These are phyloP conservation scores for Echeneis naucrates DNA, from an alignment of 2,797 vertebrate genomes.

Conservation along the genomic window DNA sequence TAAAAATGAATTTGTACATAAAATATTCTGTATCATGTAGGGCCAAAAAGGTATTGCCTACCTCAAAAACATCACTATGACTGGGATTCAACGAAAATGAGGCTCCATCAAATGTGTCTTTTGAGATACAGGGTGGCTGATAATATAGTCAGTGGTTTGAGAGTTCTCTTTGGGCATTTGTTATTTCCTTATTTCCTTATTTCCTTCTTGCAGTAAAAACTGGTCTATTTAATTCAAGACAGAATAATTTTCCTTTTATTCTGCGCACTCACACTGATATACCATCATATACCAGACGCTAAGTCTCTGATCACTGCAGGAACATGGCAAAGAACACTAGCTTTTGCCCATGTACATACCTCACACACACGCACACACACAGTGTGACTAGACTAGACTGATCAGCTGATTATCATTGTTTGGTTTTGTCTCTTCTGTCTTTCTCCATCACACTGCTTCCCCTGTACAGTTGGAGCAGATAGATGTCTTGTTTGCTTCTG, in stretches of 20 bases:
- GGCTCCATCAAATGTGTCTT: constrained; percentile 1
- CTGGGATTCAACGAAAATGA: not conserved
- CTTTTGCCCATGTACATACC: constrained; percentile 17
- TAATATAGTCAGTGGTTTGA: no score
- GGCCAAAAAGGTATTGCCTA: constrained; percentile 1
- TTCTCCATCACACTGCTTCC: not conserved
- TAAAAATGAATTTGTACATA: constrained; percentile 14
- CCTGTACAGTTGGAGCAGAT: constrained; percentile 86
- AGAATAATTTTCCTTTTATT: not conserved
- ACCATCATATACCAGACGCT: constrained; percentile 19
- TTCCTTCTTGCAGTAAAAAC: not conserved
- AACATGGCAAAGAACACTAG: constrained; percentile 18
- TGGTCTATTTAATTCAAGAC: not conserved
- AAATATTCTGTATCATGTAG: constrained; percentile 7
- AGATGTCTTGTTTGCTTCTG: constrained; percentile 92
- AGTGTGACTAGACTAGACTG: not conserved
- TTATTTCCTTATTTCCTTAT: not conserved
- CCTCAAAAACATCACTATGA: constrained; percentile 1
- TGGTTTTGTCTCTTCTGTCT: no score
- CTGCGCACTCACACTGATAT: not conserved
- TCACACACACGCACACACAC: constrained; percentile 39
- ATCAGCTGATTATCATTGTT: constrained; percentile 20
- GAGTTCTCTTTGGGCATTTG: not conserved
- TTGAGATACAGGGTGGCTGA: not conserved
- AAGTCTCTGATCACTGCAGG: constrained; percentile 26